Conservation (phyloP, 2,797 vertebrate genomes). For the Ctenopoma multispine region DNA sequence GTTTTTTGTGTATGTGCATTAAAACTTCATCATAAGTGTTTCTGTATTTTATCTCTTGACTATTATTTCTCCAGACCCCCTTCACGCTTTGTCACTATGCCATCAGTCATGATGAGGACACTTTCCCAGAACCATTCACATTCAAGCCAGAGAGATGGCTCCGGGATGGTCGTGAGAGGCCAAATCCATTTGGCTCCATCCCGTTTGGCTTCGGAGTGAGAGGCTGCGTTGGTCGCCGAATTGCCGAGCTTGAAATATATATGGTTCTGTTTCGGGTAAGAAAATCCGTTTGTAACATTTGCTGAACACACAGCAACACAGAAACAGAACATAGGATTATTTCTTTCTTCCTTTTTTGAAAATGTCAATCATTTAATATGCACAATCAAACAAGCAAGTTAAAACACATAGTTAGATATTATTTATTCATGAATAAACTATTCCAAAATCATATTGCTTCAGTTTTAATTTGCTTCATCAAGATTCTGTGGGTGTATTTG, state of each 20-base stretch:
- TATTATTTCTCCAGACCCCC: constrained; percentile 70
- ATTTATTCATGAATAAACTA: too few species aligned
- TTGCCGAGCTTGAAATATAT: constrained; percentile 88
- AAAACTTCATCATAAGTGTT: not conserved
- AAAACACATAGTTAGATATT: too few species aligned
- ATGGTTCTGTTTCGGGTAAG: constrained; percentile 76
- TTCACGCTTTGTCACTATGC: constrained; percentile 82
- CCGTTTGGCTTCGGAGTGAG: constrained; percentile 86
- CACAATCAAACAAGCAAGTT: too few species aligned
- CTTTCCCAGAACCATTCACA: constrained; percentile 73
- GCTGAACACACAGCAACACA: not conserved
- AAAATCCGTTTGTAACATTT: not conserved
- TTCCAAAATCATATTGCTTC: too few species aligned
- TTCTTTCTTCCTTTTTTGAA: too few species aligned
- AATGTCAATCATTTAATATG: too few species aligned
- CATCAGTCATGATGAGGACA: constrained; percentile 78
- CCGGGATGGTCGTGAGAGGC: constrained; percentile 67
- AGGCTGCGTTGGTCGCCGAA: constrained; percentile 82
- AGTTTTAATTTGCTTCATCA: too few species aligned
- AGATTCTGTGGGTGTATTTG: too few species aligned
- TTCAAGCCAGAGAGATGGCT: constrained; percentile 86
- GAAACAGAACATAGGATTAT: too few species aligned
- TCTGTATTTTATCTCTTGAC: not conserved
- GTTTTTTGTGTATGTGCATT: not conserved
- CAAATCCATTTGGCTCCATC: constrained; percentile 80